Evolutionary conservation across 2,888 invertebrate species (phyloP).

Genomic region (Neelides folsomi): DNA sequence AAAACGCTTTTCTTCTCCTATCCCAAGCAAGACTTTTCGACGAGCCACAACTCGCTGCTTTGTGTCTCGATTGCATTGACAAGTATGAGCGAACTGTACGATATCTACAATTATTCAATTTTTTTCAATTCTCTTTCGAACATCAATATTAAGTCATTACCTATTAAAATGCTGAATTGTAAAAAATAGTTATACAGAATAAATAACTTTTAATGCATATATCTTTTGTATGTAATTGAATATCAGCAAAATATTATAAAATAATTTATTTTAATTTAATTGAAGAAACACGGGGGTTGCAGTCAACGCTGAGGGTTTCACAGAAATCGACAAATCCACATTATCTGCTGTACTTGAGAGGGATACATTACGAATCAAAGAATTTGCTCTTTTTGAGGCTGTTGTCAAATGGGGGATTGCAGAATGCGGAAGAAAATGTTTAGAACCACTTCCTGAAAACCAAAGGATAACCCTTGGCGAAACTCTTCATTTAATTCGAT

Average conservation of each 20-base stretch:
- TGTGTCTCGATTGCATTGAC: conserved; percentile 70
- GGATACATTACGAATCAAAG: conserved; percentile 62
- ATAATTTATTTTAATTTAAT: conserved; percentile 38
- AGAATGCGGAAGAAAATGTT: conserved; percentile 54
- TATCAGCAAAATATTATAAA: conserved; percentile 47
- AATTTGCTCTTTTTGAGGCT: conserved; percentile 61
- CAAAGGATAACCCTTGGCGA: conserved; percentile 54
- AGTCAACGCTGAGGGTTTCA: conserved; percentile 63
- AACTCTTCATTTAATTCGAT: conserved; percentile 58
- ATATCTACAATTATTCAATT: neutral
- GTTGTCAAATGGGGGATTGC: conserved; percentile 59
- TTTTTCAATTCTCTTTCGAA: neutral
- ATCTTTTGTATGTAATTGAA: too few species aligned
- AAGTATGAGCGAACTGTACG: conserved; percentile 43
- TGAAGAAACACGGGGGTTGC: conserved; percentile 71
- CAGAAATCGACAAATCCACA: conserved; percentile 66
- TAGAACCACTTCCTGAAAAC: conserved; percentile 53
- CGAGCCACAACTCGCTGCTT: conserved; percentile 61
- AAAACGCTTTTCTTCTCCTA: conserved; percentile 68
- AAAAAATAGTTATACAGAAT: too few species aligned
- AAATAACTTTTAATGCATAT: too few species aligned
- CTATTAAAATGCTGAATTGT: too few species aligned
- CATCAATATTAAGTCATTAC: too few species aligned
- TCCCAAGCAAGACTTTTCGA: conserved; percentile 68
- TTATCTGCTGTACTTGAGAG: conserved; percentile 60